A percentile compares a stretch with the other conserved stretches of the same genome.
phyloP scores from a whole-genome alignment of 2,888 invertebrate species.

The Rhodophaea formosa region DNA sequence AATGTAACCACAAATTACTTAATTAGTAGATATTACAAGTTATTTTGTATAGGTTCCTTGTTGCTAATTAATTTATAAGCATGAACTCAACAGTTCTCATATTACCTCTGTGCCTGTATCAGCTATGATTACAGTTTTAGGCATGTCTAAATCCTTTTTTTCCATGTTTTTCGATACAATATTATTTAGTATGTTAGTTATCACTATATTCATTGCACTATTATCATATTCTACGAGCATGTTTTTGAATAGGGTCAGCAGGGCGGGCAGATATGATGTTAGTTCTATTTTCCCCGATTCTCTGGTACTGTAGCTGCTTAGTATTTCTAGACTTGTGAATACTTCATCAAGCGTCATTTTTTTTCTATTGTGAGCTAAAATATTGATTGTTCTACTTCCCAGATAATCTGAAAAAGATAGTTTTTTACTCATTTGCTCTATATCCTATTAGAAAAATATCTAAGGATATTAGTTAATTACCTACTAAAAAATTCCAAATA shows the following conservation, averaged over 20 bases:
- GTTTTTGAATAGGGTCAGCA: slow-evolving; percentile 51
- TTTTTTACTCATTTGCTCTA: not conserved
- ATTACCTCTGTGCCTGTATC: slow-evolving; percentile 58
- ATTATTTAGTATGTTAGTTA: slow-evolving; percentile 60
- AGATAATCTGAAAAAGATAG: slow-evolving; percentile 48
- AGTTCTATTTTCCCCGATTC: slow-evolving; percentile 50
- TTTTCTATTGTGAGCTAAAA: slow-evolving; percentile 48
- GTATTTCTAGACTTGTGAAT: slow-evolving; percentile 52
- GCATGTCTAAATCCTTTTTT: slow-evolving; percentile 29
- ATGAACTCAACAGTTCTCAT: too few relatives aligned
- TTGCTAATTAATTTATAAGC: too few relatives aligned
- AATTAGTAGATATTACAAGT: too few relatives aligned
- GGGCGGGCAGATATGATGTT: slow-evolving; percentile 39
- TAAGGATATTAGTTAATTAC: slow-evolving; percentile 10
- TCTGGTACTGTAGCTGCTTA: slow-evolving; percentile 47
- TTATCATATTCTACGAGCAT: slow-evolving; percentile 60
- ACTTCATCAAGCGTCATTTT: slow-evolving; percentile 63
- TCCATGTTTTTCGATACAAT: slow-evolving; percentile 45
- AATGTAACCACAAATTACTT: too few relatives aligned
- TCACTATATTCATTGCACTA: slow-evolving; percentile 60
- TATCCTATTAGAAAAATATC: not conserved
- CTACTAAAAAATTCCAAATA: slow-evolving; percentile 22
- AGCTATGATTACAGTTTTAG: slow-evolving; percentile 37
- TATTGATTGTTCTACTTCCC: slow-evolving; percentile 47
- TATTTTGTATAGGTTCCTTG: too few relatives aligned